Evolutionary conservation across 1,140 invertebrate species (phyloP).

Genomic region (Marisa cornuarietis): DNA sequence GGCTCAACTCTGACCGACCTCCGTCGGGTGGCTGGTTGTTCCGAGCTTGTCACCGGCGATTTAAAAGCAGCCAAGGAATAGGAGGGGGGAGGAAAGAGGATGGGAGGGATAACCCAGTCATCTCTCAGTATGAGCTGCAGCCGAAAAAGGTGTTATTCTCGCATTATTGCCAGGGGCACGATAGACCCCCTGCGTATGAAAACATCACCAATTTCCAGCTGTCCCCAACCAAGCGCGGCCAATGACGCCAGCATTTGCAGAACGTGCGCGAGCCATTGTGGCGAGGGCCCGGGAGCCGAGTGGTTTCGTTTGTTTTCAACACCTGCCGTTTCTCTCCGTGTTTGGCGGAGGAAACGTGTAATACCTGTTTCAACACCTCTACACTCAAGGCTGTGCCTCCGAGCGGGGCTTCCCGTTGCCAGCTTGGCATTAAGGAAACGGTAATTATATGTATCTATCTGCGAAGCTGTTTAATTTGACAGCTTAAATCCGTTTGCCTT

Average conservation of each 20-base stretch:
- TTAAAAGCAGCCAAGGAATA: no score
- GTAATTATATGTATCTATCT: conserved; percentile 20
- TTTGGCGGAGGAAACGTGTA: conserved; percentile 10
- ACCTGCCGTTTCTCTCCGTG: conserved; percentile 7
- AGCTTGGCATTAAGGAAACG: conserved; percentile 16
- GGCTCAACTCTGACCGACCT: not conserved
- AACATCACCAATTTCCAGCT: conserved; percentile 13
- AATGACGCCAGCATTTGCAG: not conserved
- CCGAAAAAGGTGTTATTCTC: not conserved
- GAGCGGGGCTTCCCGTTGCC: not conserved
- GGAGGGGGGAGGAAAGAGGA: not conserved
- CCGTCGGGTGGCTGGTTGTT: not conserved
- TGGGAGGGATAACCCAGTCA: conserved; percentile 1
- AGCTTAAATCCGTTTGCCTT: conserved; percentile 19
- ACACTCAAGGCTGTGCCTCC: not conserved
- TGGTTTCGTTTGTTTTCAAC: conserved; percentile 4
- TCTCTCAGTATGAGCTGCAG: not conserved
- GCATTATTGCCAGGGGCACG: not conserved
- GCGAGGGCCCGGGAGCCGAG: not conserved
- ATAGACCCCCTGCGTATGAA: conserved; percentile 18
- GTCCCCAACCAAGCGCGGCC: not conserved
- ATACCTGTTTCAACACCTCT: not conserved
- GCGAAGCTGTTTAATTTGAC: conserved; percentile 16
- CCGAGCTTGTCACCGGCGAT: not conserved
- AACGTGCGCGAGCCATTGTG: conserved; percentile 6